Evolutionary conservation across 1,140 invertebrate species (phyloP), one percentile per base, ranked within the genome.

Genomic region (Ceratoteleas bidentatus): DNA sequence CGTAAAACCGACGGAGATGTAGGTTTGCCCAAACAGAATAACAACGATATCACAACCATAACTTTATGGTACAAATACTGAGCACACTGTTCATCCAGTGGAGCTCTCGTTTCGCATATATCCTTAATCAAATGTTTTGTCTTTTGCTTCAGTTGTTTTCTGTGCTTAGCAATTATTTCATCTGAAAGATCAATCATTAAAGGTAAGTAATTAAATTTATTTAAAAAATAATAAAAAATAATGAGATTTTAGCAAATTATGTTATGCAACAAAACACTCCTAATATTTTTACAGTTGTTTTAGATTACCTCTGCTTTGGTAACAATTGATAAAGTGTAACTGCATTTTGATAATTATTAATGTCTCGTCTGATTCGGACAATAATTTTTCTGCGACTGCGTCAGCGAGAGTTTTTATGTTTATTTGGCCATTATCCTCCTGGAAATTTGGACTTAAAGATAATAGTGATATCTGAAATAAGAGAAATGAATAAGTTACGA

Each of bases 271-370:
- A n/a, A n/a, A n/a, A n/a, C n/a, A n/a, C n/a, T n/a, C n/a, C n/a
- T n/a, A n/a, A n/a, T n/a, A n/a, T n/a, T n/a, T n/a, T n/a, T n/a
- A n/a, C n/a, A 49, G 45, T 13, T 49, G 14, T 64, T 49, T 49
- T 38, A 36, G 16, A 8, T 84, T 74, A 91, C 91, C 88, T 92
- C 92, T 91, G 24, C 92, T 92, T 14, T 93, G 93, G 85, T 95
- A 95, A 83, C 95, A 93, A 77, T 93, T 94, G 24, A 92, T 92
- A 87, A 95, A 95, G 74, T 94, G 93, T 54, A 94, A 92, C 84
- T 96, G 95, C 92, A 95, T 95, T 87, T 94, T 94, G 8, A 95
- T 75, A 0, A 92, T 92, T 4, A 92, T 84, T 13, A 93, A 84
- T 68, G 86, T 87, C 0, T 91, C 86, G 24, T 84, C 84, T n/a